phyloP scores from a whole-genome alignment of 1,140 invertebrate species.

The Nephotettix cincticeps region DNA sequence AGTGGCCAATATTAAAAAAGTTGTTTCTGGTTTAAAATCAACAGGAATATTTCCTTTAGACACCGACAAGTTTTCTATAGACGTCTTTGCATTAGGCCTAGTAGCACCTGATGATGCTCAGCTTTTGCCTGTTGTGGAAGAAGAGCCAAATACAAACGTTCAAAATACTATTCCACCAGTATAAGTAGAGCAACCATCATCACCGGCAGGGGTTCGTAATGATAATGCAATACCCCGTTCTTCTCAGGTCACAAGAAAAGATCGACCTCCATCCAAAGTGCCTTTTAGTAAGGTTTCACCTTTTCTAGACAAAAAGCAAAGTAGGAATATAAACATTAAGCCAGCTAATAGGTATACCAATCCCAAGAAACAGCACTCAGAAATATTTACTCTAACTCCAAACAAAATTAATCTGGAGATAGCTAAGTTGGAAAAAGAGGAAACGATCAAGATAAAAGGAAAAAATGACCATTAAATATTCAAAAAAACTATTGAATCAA shows the following conservation, averaged over 20 bases:
- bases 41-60: conserved; percentile 25
- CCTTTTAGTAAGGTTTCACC: not conserved
- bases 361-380: not conserved
- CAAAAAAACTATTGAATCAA: no score
- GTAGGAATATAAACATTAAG: not conserved
- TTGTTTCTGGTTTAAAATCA: conserved; percentile 21
- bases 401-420: not conserved
- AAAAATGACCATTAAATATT: no score
- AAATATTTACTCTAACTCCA: not conserved
- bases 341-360: not conserved
- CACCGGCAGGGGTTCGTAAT: not conserved
- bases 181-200: not conserved
- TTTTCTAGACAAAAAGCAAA: no score
- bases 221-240: not conserved
- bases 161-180: not conserved
- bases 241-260: not conserved
- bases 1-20: conserved; percentile 39
- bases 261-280: not conserved
- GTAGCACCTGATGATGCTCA: not conserved
- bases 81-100: conserved; percentile 13
- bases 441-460: not conserved
- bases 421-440: not conserved
- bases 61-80: not conserved
- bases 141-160: no score
- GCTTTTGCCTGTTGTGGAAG: not conserved